Conservation (phyloP, 2,113 vertebrate species). For the Cyanoramphus novaezelandiae region DNA sequence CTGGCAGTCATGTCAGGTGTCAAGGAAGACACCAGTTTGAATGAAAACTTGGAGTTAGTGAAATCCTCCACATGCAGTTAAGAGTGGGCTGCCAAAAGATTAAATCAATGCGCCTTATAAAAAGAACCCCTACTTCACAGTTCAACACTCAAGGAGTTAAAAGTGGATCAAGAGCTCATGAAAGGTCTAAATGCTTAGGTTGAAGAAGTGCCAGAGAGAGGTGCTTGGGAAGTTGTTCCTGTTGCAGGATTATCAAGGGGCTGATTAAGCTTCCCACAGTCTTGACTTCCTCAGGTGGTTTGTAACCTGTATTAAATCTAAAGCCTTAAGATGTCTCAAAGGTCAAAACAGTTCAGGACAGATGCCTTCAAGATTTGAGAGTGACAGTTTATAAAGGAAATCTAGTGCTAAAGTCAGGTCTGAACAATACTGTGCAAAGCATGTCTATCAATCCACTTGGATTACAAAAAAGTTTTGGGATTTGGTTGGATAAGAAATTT, state of each 20-base stretch:
- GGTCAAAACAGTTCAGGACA: conserved; percentile 29
- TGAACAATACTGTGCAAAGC: background rate
- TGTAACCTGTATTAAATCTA: conserved; percentile 52
- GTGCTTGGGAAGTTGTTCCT: background rate
- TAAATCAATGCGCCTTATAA: background rate
- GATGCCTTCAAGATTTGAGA: conserved; percentile 8
- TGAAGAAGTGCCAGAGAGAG: background rate
- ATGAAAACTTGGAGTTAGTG: background rate
- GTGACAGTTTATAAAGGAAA: conserved; percentile 13
- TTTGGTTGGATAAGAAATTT: background rate
- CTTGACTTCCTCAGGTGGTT: background rate
- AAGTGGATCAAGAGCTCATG: conserved; percentile 10
- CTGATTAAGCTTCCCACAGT: conserved; percentile 38
- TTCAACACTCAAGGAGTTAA: conserved; percentile 3
- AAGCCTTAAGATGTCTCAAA: conserved; percentile 52
- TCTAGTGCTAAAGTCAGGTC: background rate
- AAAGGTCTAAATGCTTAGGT: background rate
- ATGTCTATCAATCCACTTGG: background rate
- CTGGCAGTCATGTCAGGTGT: conserved; percentile 15
- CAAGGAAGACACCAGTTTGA: background rate
- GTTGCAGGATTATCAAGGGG: background rate
- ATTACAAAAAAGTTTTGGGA: conserved; percentile 4
- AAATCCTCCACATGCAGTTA: background rate
- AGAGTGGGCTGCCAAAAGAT: background rate
- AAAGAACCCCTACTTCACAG: background rate